phyloP scores from a whole-genome alignment of 2,797 vertebrate species.

The Eutrigla gurnardus region DNA sequence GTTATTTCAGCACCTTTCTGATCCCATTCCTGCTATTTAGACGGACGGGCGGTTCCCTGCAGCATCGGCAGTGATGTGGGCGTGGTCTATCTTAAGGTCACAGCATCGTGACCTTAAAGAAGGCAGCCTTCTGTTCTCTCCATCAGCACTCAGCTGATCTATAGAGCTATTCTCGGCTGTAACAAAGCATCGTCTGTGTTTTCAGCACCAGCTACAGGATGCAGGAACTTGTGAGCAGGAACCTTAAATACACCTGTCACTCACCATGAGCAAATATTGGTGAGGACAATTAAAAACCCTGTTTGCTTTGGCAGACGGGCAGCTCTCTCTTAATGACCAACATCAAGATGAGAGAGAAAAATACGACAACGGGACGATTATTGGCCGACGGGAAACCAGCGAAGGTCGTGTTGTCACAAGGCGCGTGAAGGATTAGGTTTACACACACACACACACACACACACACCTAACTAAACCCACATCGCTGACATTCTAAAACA shows the following conservation, averaged over 20 bases:
- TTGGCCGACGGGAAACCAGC: neutral
- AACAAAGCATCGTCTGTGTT: slow-evolving; percentile 56
- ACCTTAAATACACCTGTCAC: neutral
- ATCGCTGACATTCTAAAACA: neutral
- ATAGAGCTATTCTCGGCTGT: slow-evolving; percentile 29
- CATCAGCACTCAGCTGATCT: slow-evolving; percentile 30
- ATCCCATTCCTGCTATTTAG: too few species aligned
- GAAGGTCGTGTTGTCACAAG: slow-evolving; percentile 22
- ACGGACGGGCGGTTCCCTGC: too few species aligned
- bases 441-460: slow-evolving; percentile 25
- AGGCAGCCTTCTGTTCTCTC: slow-evolving; percentile 22
- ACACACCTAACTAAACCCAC: slow-evolving; percentile 30
- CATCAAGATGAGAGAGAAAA: neutral
- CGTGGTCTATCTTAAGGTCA: neutral
- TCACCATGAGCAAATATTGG: slow-evolving; percentile 2
- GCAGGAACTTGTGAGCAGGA: slow-evolving; percentile 21
- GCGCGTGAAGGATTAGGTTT: slow-evolving; percentile 26
- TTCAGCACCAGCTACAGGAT: slow-evolving; percentile 40
- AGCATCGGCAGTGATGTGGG: too few species aligned
- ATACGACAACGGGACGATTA: too few species aligned
- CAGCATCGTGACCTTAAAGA: slow-evolving; percentile 6
- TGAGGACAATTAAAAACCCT: fast-evolving
- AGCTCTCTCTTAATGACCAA: too few species aligned
- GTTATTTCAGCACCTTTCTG: too few species aligned
- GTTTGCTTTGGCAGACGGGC: neutral